A percentile compares a stretch with the other conserved stretches of the same genome.
Evolutionary conservation across 1,140 invertebrate species (phyloP).

Genomic region (Dendrolimus kikuchii): DNA sequence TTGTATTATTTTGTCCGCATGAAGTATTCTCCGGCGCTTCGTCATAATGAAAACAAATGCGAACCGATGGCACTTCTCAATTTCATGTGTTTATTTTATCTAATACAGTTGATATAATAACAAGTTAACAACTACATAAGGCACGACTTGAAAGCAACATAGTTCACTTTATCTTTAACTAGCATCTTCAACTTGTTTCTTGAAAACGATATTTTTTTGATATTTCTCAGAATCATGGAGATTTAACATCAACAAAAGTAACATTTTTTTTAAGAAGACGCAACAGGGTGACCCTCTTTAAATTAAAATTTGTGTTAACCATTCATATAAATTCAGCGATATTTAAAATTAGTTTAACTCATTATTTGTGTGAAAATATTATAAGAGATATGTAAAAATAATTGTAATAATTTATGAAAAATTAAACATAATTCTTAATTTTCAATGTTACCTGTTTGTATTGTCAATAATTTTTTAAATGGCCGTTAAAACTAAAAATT

Average conservation of each 20-base stretch:
- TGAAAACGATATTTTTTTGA: slow-evolving; percentile 1
- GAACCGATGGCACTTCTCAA: slow-evolving; percentile 14
- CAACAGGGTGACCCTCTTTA: not conserved
- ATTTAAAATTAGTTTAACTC: no score
- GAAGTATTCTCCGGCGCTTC: slow-evolving; percentile 64
- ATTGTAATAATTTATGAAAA: no score
- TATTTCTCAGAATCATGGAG: slow-evolving; percentile 2
- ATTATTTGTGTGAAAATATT: no score
- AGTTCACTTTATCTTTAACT: not conserved
- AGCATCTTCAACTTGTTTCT: not conserved
- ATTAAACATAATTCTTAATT: no score
- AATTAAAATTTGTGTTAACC: no score
- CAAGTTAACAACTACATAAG: slow-evolving; percentile 22
- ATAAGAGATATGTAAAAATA: no score
- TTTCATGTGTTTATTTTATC: slow-evolving; percentile 41
- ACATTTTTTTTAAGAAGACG: slow-evolving; percentile 2
- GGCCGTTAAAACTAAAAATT: no score
- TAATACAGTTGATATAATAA: slow-evolving; percentile 21
- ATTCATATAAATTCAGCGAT: no score
- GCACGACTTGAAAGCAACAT: slow-evolving; percentile 21
- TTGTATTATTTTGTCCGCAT: slow-evolving; percentile 67
- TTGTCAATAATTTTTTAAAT: no score
- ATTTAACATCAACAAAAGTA: slow-evolving; percentile 7
- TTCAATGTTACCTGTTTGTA: no score
- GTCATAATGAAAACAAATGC: slow-evolving; percentile 68